Evolutionary conservation across 1,140 invertebrate genomes (phyloP).

Genomic region (Paracyclopina nana): DNA sequence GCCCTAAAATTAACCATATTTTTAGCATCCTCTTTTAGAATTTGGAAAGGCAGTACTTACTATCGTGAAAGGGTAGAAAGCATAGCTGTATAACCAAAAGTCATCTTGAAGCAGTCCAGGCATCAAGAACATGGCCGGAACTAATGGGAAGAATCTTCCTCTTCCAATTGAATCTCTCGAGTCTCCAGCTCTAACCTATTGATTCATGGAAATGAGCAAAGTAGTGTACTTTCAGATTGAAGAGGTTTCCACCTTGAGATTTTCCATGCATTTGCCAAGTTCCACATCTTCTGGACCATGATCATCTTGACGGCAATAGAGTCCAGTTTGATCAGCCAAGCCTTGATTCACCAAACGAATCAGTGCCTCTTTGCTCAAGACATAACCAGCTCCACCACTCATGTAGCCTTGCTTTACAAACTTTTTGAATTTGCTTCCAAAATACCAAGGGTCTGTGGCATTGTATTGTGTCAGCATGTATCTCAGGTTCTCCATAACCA

Average conservation of each 20-base stretch:
- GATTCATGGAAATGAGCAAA: no score
- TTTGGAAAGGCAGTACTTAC: conserved; percentile 27
- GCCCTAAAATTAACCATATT: conserved; percentile 38
- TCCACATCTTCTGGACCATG: conserved; percentile 80
- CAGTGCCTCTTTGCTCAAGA: conserved; percentile 22
- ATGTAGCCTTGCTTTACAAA: conserved; percentile 26
- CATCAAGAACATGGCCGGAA: conserved; percentile 70
- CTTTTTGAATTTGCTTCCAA: conserved; percentile 37
- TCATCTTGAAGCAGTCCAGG: conserved; percentile 54
- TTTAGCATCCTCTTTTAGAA: neutral
- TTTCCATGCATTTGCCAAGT: conserved; percentile 74
- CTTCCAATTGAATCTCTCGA: conserved; percentile 58
- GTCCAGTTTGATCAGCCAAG: neutral
- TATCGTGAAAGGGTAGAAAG: conserved; percentile 69
- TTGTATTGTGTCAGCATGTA: conserved; percentile 37
- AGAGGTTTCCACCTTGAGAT: conserved; percentile 58
- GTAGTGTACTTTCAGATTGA: no score
- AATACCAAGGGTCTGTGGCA: conserved; percentile 51
- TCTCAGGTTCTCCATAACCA: conserved; percentile 30
- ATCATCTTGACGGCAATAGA: conserved; percentile 39
- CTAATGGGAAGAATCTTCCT: conserved; percentile 79
- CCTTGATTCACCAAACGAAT: conserved; percentile 20
- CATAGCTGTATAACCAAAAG: conserved; percentile 88
- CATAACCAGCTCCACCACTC: conserved; percentile 29
- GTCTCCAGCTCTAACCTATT: no score